Evolutionary conservation across 2,797 vertebrate genomes (phyloP), one percentile per base, ranked within the genome.

Genomic region (Sebastes aleutianus): DNA sequence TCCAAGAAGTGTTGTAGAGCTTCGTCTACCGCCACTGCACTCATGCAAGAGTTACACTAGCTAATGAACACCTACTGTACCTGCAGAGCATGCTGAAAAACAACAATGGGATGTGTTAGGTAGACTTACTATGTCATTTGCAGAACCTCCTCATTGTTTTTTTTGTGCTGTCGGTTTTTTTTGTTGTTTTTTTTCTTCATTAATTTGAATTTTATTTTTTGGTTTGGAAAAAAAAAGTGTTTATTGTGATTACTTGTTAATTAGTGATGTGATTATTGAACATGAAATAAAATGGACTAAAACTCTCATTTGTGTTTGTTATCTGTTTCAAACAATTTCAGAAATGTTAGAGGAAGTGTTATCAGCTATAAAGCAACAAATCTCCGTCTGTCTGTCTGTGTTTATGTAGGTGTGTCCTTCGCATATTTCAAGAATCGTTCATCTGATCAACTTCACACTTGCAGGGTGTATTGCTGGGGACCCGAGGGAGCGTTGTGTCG

Each of bases 181-280:
- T 63, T 79, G 5, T 47, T 8, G 14, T 79, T 85, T 79, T 79
- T 82, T 91, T 92, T 92, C 88, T 88, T 79, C 85, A 87, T 92
- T 93, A 56, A 90, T 92, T 93, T 89, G 68, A 87, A 86, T 86
- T 89, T 85, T 87, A 70, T 92, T 93, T 94, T 91, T 92, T 73
- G 84, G 91, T 91, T 95, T 95, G 89, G 58, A 62, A 85, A 93
- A 91, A 47, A 90, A 90, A 94, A 83, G 93, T 96, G 93, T 95
- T 96, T 90, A 94, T 95, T 96, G 95, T 96, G 94, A 93, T 96
- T 94, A 94, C 87, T 93, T 95, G 96, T 96, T 95, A 94, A 95
- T 95, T 96, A 96, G 95, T 96, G 94, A 95, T 94, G 95, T 96
- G 94, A 95, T 95, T 93, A 95, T 95, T 95, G 94, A 96, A 95